phyloP scores from a whole-genome alignment of 2,113 vertebrate species.

The Alexandromys fortis region DNA sequence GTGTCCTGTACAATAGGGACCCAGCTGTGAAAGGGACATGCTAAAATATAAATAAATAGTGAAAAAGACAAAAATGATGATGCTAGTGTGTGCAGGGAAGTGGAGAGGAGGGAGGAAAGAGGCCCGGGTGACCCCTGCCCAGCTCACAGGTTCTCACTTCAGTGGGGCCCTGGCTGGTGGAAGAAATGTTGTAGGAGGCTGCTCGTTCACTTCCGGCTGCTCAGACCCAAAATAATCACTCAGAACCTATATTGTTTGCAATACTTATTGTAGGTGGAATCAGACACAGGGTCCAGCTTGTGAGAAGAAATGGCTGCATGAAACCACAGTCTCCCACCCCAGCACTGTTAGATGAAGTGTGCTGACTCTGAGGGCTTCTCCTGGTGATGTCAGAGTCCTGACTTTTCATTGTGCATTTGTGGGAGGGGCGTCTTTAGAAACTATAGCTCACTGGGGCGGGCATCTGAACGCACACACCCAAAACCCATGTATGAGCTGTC shows the following conservation, averaged over 20 bases:
- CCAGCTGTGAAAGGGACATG: neutral
- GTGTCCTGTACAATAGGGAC: neutral
- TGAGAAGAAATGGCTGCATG: neutral
- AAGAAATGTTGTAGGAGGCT: neutral
- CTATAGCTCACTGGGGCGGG: neutral
- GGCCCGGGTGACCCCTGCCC: accelerated
- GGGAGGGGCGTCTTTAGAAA: neutral
- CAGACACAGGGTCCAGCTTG: neutral
- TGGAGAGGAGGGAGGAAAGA: too few species aligned
- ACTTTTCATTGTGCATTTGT: neutral
- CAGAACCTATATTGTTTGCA: too few species aligned
- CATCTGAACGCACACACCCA: neutral
- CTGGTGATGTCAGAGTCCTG: neutral
- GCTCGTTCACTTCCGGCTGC: too few species aligned
- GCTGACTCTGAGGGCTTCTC: too few species aligned
- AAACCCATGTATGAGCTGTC: too few species aligned
- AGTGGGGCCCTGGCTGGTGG: neutral
- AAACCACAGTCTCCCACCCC: too few species aligned
- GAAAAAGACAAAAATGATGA: neutral
- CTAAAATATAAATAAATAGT: neutral
- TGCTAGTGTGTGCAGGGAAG: accelerated
- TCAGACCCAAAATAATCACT: too few species aligned
- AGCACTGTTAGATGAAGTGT: too few species aligned
- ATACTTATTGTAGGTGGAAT: neutral
- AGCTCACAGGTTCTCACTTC: neutral